These are phyloP conservation scores for Parnassius orleans DNA, from an alignment of 2,888 invertebrate species.

Conservation along the genomic window DNA sequence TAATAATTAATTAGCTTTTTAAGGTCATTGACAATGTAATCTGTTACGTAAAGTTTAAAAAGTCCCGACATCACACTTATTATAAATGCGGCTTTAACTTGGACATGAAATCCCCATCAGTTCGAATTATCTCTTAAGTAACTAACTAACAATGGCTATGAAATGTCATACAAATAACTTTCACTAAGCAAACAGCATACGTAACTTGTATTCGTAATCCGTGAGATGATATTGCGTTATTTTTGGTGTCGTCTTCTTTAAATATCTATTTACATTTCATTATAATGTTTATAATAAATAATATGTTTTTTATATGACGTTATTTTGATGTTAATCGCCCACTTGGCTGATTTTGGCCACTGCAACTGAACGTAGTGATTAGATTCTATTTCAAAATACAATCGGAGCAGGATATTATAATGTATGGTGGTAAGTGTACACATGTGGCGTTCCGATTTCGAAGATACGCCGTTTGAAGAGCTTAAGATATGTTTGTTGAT, in stretches of 20 bases:
- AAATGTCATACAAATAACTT: conserved; percentile 44
- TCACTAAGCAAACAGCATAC: conserved; percentile 44
- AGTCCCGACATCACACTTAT: conserved; percentile 3
- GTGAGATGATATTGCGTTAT: conserved; percentile 47
- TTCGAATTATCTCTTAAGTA: conserved; percentile 33
- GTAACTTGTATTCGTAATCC: conserved; percentile 42
- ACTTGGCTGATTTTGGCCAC: too few relatives aligned
- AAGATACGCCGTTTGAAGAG: too few relatives aligned
- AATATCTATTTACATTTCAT: conserved; percentile 1
- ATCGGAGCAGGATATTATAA: too few relatives aligned
- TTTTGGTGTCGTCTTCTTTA: conserved; percentile 16
- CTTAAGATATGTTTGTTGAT: too few relatives aligned
- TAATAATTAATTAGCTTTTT: too few relatives aligned
- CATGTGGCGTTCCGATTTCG: too few relatives aligned
- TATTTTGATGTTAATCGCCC: too few relatives aligned
- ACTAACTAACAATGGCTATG: conserved; percentile 41
- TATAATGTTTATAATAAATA: not conserved
- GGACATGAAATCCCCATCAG: conserved; percentile 21
- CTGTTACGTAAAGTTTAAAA: conserved; percentile 1
- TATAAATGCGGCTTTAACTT: conserved; percentile 11
- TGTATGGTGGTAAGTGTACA: too few relatives aligned
- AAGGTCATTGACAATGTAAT: conserved; percentile 14
- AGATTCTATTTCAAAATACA: too few relatives aligned
- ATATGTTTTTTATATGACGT: too few relatives aligned
- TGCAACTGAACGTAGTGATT: too few relatives aligned